These are phyloP conservation scores for Drosophila ficusphila DNA, from an alignment of 1,140 invertebrate genomes.

Conservation along the genomic window DNA sequence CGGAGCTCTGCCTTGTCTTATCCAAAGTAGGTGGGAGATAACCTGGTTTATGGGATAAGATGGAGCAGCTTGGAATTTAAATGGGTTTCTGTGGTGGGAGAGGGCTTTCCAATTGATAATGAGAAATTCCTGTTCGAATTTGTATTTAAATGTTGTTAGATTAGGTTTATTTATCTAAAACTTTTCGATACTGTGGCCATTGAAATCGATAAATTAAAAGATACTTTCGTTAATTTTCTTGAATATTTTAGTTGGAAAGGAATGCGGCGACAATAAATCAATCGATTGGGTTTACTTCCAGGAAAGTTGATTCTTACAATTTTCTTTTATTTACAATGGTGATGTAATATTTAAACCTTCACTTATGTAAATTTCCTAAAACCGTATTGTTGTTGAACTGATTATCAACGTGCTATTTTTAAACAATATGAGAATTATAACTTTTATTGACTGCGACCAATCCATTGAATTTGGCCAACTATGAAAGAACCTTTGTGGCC, in stretches of 20 bases:
- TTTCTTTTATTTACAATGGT: background rate
- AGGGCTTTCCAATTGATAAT: constrained; percentile 24
- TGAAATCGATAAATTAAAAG: constrained; percentile 22
- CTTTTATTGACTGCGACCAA: background rate
- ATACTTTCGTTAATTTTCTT: background rate
- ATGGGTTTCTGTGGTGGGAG: background rate
- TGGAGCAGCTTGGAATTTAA: constrained; percentile 2
- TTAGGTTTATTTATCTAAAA: constrained; percentile 19
- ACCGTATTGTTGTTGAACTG: background rate
- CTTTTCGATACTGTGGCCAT: constrained; percentile 4
- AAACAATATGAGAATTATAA: background rate
- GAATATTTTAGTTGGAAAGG: background rate
- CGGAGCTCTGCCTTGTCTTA: constrained; percentile 8
- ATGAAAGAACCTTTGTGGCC: background rate
- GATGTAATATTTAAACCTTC: background rate
- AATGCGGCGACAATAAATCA: background rate
- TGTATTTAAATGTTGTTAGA: constrained; percentile 32
- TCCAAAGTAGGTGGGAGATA: constrained; percentile 27
- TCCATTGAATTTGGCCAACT: background rate
- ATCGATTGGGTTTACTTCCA: background rate
- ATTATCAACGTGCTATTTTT: background rate
- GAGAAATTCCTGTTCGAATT: constrained; percentile 43
- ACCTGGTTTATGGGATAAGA: constrained; percentile 28
- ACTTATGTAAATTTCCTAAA: background rate
- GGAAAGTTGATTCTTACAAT: background rate